Percentiles rank a stretch among this genome's conserved stretches.
Conservation (phyloP, 1,140 invertebrate genomes). For the Catajapyx aquilonaris region DNA sequence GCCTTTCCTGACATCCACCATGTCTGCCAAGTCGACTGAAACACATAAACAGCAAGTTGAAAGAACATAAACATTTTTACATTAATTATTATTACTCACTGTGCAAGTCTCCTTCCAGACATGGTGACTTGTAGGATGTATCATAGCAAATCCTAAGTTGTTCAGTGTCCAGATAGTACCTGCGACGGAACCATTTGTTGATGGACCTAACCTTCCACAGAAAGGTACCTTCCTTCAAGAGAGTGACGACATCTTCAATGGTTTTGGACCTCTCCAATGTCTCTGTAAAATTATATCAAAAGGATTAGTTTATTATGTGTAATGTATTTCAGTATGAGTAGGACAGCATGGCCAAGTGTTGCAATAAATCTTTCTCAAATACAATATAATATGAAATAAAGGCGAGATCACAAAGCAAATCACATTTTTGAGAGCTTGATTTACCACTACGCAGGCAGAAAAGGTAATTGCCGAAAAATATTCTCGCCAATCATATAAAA, state of each 20-base stretch:
- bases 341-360: too few species aligned
- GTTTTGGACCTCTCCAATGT: slow-evolving; percentile 10
- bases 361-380: too few species aligned
- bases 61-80: slow-evolving; percentile 1
- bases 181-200: slow-evolving; percentile 17
- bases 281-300: slow-evolving; percentile 10
- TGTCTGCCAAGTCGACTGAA: slow-evolving; percentile 21
- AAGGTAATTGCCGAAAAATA: too few species aligned
- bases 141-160: slow-evolving; percentile 16
- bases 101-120: slow-evolving; percentile 10
- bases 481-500: too few species aligned
- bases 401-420: too few species aligned
- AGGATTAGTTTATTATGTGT: too few species aligned
- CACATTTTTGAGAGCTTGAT: too few species aligned
- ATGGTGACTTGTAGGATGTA: slow-evolving; percentile 16
- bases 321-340: too few species aligned
- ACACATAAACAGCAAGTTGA: too few species aligned
- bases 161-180: slow-evolving; percentile 17
- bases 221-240: slow-evolving; percentile 14
- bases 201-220: slow-evolving; percentile 19
- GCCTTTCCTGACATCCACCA: slow-evolving; percentile 23
- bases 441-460: too few species aligned
- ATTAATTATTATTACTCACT: slow-evolving; percentile 12
- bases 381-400: too few species aligned
- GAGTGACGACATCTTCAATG: slow-evolving; percentile 14